Percentiles rank a stretch among this genome's conserved stretches.
Evolutionary conservation across 2,797 vertebrate genomes (phyloP).

Genomic region (Lates japonicus): DNA sequence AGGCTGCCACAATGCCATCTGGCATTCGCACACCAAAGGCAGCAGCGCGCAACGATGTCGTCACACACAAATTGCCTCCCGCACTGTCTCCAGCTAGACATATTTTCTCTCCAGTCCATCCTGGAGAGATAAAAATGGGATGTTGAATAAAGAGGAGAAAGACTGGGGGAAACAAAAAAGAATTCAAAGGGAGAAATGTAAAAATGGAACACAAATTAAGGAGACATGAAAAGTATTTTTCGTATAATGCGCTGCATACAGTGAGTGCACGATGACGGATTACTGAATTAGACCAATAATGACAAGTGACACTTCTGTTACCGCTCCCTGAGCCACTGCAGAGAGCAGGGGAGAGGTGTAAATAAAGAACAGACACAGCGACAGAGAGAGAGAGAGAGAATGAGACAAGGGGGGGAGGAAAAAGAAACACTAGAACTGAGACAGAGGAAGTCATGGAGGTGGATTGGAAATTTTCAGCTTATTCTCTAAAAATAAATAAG

Average conservation of each 20-base stretch:
- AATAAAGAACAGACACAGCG: conserved; percentile 84
- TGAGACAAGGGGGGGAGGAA: conserved; percentile 42
- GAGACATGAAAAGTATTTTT: neutral
- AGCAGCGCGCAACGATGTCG: conserved; percentile 90
- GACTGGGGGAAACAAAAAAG: neutral
- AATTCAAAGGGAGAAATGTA: neutral
- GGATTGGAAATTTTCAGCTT: conserved; percentile 73
- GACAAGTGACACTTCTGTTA: conserved; percentile 92
- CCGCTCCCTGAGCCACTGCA: conserved; percentile 89
- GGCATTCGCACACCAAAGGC: conserved; percentile 91
- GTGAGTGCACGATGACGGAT: conserved; percentile 88
- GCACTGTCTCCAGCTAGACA: conserved; percentile 95
- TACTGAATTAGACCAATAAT: conserved; percentile 91
- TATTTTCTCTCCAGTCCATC: conserved; percentile 91
- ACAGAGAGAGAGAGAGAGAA: conserved; percentile 59
- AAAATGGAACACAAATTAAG: conserved; percentile 7
- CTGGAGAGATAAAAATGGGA: conserved; percentile 67
- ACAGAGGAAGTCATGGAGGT: conserved; percentile 76
- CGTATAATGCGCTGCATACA: conserved; percentile 87
- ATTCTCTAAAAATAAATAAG: conserved; percentile 73
- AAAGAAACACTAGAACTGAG: conserved; percentile 56
- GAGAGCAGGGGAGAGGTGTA: conserved; percentile 82
- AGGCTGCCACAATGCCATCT: conserved; percentile 91
- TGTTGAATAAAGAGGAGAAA: neutral
- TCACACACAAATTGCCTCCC: conserved; percentile 92